These are phyloP conservation scores for Cryptus viduatorius DNA, from an alignment of 2,888 invertebrate genomes.

Conservation along the genomic window DNA sequence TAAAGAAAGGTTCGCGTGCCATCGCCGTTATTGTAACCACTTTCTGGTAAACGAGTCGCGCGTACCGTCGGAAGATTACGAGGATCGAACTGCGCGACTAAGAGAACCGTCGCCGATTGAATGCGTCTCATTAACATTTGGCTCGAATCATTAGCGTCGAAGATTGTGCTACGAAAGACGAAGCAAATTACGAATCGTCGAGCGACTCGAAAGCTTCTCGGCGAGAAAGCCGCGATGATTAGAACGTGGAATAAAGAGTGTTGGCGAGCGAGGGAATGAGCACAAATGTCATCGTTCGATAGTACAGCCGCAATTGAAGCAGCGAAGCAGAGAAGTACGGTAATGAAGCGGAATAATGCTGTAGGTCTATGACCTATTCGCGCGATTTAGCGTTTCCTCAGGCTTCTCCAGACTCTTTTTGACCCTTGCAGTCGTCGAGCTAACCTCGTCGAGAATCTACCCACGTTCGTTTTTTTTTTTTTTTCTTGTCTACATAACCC, in stretches of 20 bases:
- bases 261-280: slow-evolving; percentile 6
- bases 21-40: neutral
- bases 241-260: neutral
- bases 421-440: slow-evolving; percentile 3
- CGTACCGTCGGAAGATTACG: slow-evolving; percentile 47
- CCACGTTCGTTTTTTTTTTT: slow-evolving; percentile 1
- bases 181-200: slow-evolving; percentile 4
- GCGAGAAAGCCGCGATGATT: neutral
- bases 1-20: neutral
- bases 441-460: neutral
- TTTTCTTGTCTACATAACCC: neutral
- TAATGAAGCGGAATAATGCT: neutral
- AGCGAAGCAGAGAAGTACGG: neutral
- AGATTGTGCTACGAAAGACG: slow-evolving; percentile 16
- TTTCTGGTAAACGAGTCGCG: slow-evolving; percentile 14
- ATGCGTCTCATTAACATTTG: slow-evolving; percentile 7
- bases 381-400: neutral
- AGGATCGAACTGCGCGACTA: neutral
- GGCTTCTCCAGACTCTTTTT: neutral
- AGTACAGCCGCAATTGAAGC: neutral
- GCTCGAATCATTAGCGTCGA: slow-evolving; percentile 9
- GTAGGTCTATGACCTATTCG: neutral
- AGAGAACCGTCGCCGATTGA: neutral
- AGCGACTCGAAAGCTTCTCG: neutral
- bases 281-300: neutral